Percentiles rank a stretch among this genome's conserved stretches.
Conservation (phyloP, 2,797 vertebrate species). For the Serranus cabrilla region DNA sequence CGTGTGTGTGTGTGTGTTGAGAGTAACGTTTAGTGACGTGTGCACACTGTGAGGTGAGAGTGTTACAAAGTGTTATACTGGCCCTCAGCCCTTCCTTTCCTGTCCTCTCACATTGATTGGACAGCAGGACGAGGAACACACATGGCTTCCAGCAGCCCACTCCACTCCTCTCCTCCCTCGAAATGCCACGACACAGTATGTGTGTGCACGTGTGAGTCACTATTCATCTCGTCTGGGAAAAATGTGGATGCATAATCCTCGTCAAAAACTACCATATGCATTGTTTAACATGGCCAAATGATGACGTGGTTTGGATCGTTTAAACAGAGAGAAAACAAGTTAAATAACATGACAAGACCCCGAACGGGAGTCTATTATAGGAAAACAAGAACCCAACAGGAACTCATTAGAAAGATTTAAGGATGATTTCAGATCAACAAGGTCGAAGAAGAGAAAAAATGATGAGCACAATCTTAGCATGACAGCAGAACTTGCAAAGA, state of each 20-base stretch:
- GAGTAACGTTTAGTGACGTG: constrained; percentile 66
- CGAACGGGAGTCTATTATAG: too few species aligned
- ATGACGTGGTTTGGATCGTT: not conserved
- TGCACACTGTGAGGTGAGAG: constrained; percentile 69
- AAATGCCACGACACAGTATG: constrained; percentile 66
- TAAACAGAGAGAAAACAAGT: not conserved
- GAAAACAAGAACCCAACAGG: too few species aligned
- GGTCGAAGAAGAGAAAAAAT: too few species aligned
- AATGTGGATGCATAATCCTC: not conserved
- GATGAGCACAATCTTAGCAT: too few species aligned
- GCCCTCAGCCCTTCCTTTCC: constrained; percentile 69
- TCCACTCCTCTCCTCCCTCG: constrained; percentile 38
- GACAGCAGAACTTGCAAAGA: too few species aligned
- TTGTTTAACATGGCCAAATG: not conserved
- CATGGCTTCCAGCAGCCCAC: constrained; percentile 63
- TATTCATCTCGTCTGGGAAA: constrained; percentile 6
- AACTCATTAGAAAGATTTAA: too few species aligned
- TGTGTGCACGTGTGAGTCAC: constrained; percentile 36
- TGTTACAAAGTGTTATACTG: constrained; percentile 59
- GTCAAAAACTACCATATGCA: constrained; percentile 1
- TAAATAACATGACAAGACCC: too few species aligned
- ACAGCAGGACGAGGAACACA: constrained; percentile 64
- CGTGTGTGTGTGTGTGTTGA: constrained; percentile 31
- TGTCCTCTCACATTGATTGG: constrained; percentile 76
- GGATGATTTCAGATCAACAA: too few species aligned